A percentile compares a stretch with the other conserved stretches of the same genome.
phyloP scores from a whole-genome alignment of 2,888 invertebrate species.

The Ichneumoninae sp. region DNA sequence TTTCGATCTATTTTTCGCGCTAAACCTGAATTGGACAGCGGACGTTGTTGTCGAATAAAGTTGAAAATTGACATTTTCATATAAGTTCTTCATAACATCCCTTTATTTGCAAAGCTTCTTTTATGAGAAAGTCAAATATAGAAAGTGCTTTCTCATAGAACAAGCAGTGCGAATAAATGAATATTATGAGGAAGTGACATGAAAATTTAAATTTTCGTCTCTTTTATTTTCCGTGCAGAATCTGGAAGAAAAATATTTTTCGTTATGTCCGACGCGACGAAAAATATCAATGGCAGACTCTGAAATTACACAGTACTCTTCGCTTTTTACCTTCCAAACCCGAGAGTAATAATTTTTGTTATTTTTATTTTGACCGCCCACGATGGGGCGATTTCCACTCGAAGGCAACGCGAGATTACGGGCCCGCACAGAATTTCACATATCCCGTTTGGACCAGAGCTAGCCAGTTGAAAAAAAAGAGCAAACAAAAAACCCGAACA shows the following conservation, averaged over 20 bases:
- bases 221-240: too few species aligned
- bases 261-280: neutral
- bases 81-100: too few species aligned
- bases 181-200: too few species aligned
- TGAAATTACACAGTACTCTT: neutral
- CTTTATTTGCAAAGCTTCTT: too few species aligned
- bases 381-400: neutral
- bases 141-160: too few species aligned
- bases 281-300: neutral
- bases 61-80: too few species aligned
- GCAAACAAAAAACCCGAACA: constrained; percentile 47
- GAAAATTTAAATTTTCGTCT: too few species aligned
- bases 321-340: neutral
- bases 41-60: too few species aligned
- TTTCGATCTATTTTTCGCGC: too few species aligned
- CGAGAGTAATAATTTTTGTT: neutral
- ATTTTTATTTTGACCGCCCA: neutral
- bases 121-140: too few species aligned
- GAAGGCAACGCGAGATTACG: neutral
- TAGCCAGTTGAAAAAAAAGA: constrained; percentile 12
- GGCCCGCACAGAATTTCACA: neutral
- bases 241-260: neutral
- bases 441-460: constrained; percentile 6
- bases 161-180: too few species aligned
- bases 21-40: too few species aligned